Conservation (phyloP, 2,888 invertebrate species). For the Enchytraeus crypticus region DNA sequence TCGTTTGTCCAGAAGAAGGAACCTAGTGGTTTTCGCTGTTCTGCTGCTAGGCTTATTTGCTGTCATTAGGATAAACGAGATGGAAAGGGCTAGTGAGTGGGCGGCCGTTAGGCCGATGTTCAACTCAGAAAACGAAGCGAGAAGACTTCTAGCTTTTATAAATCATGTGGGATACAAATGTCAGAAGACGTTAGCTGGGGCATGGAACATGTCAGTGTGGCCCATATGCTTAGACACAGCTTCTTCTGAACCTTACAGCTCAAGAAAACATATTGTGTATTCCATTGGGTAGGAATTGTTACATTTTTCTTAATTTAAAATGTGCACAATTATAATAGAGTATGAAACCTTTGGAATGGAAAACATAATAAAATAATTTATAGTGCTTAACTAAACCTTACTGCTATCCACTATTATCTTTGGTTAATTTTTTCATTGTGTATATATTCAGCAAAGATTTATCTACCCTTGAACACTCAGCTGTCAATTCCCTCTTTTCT, state of each 20-base stretch:
- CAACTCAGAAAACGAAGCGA: slow-evolving; percentile 37
- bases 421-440: no score
- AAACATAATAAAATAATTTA: no score
- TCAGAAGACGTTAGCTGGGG: slow-evolving; percentile 5
- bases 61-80: slow-evolving; percentile 15
- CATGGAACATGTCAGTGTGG: slow-evolving; percentile 36
- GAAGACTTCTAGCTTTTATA: not conserved
- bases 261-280: not conserved
- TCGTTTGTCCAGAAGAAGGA: no score
- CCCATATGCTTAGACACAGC: slow-evolving; percentile 34
- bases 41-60: slow-evolving; percentile 5
- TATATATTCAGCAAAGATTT: no score
- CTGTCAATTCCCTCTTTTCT: no score
- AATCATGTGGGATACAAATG: not conserved
- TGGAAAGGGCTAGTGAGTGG: slow-evolving; percentile 29
- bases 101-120: slow-evolving; percentile 37
- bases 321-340: no score
- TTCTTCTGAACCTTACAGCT: not conserved
- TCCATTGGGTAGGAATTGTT: not conserved
- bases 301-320: not conserved
- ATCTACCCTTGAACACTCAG: no score
- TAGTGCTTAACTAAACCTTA: no score
- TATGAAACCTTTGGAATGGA: no score
- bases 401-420: no score
- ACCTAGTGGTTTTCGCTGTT: slow-evolving; percentile 11